Conservation (phyloP, 2,888 invertebrate genomes). For the Catocala fraxini region DNA sequence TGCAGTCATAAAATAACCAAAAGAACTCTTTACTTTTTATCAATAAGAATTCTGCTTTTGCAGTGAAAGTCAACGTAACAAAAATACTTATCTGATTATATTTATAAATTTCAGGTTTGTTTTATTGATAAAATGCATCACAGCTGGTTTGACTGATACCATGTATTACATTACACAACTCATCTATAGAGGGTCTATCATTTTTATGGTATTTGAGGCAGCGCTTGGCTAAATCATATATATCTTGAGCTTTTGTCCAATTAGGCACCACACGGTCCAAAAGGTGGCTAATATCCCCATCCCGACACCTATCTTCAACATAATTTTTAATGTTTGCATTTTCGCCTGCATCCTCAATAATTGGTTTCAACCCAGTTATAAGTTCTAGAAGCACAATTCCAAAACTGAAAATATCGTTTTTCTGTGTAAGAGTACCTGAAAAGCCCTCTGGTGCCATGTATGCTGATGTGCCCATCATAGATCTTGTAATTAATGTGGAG, state of each 20-base stretch:
- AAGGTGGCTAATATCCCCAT: slow-evolving; percentile 83
- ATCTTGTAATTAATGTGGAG: slow-evolving; percentile 81
- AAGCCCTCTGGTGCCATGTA: slow-evolving; percentile 94
- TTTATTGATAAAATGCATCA: too few species aligned
- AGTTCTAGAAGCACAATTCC: slow-evolving; percentile 92
- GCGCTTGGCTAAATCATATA: slow-evolving; percentile 85
- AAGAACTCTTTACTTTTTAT: too few species aligned
- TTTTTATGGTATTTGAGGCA: slow-evolving; percentile 88
- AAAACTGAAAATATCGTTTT: slow-evolving; percentile 92
- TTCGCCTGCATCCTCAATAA: slow-evolving; percentile 85
- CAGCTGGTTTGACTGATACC: slow-evolving; percentile 44
- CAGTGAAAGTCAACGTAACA: too few species aligned
- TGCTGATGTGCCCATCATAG: slow-evolving; percentile 90
- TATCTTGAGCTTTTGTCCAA: slow-evolving; percentile 83
- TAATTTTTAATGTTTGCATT: slow-evolving; percentile 75
- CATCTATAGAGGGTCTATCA: slow-evolving; percentile 87
- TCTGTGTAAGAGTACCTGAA: slow-evolving; percentile 90
- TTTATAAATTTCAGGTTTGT: too few species aligned
- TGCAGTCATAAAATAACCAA: too few species aligned
- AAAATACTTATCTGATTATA: too few species aligned
- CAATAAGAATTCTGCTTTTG: too few species aligned
- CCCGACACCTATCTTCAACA: slow-evolving; percentile 83
- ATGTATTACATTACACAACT: slow-evolving; percentile 76
- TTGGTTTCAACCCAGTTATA: slow-evolving; percentile 90
- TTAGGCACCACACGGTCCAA: slow-evolving; percentile 86